phyloP scores from a whole-genome alignment of 1,140 invertebrate genomes.

The Atta texana region DNA sequence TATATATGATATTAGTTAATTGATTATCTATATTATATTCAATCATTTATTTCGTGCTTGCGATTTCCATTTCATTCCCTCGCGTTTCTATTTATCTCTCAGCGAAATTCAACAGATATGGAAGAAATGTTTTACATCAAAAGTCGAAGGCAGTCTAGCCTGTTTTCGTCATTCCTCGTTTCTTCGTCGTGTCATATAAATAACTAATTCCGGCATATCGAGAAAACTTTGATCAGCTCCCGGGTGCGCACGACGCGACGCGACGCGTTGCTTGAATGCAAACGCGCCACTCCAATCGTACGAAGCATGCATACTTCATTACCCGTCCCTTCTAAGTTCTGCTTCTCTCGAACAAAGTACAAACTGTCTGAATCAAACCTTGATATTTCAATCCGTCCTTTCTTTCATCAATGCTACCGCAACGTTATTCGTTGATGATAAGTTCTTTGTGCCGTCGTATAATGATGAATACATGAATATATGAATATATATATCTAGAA shows the following conservation, averaged over 20 bases:
- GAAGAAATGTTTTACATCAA: slow-evolving; percentile 39
- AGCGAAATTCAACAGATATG: not conserved
- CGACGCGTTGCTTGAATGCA: slow-evolving; percentile 55
- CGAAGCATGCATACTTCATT: slow-evolving; percentile 82
- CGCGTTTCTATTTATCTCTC: not conserved
- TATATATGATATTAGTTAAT: not conserved
- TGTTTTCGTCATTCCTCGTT: slow-evolving; percentile 50
- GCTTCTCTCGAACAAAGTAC: slow-evolving; percentile 48
- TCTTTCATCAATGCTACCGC: slow-evolving; percentile 20
- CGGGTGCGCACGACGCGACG: slow-evolving; percentile 39
- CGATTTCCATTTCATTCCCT: not conserved
- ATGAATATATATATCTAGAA: not conserved
- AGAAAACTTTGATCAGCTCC: slow-evolving; percentile 82
- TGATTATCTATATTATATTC: not conserved
- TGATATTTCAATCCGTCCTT: slow-evolving; percentile 40
- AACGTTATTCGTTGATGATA: slow-evolving; percentile 30
- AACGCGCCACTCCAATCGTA: slow-evolving; percentile 62
- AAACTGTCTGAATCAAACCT: slow-evolving; percentile 54
- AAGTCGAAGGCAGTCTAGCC: slow-evolving; percentile 34
- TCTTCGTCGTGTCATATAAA: slow-evolving; percentile 75
- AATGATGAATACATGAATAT: not conserved
- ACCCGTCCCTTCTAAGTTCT: slow-evolving; percentile 66
- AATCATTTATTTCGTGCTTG: not conserved
- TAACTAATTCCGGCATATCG: slow-evolving; percentile 82
- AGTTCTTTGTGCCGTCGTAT: not conserved